Conservation (phyloP, 2,888 invertebrate genomes). For the Tetragonisca angustula region DNA sequence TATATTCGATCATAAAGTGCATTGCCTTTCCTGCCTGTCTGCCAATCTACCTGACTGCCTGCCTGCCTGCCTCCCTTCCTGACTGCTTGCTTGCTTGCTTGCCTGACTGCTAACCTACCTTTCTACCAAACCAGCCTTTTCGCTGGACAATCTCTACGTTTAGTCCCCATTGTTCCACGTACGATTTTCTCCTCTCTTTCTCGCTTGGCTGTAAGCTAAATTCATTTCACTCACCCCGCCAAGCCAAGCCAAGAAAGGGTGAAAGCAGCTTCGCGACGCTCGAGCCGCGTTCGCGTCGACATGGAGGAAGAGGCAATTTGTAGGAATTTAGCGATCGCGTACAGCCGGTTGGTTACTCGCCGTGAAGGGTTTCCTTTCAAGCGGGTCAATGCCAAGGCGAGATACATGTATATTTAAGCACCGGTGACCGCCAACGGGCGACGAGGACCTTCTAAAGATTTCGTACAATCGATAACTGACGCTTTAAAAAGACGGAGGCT, state of each 20-base stretch:
- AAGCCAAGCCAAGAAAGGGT: too few species aligned
- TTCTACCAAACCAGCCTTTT: too few species aligned
- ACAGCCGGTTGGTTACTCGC: neutral
- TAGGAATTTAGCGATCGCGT: neutral
- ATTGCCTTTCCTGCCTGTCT: conserved; percentile 71
- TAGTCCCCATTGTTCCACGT: conserved; percentile 21
- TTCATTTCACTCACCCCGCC: neutral
- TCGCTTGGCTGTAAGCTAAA: neutral
- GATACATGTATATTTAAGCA: conserved; percentile 26
- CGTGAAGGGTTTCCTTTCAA: conserved; percentile 7
- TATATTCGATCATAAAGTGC: conserved; percentile 78
- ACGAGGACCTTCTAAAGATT: conserved; percentile 14
- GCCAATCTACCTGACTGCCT: conserved; percentile 19
- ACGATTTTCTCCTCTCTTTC: conserved; percentile 18
- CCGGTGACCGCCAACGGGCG: neutral
- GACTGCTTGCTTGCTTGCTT: too few species aligned
- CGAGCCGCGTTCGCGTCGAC: too few species aligned
- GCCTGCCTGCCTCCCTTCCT: neutral
- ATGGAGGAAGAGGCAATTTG: neutral
- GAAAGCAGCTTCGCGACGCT: too few species aligned
- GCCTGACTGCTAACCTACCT: too few species aligned
- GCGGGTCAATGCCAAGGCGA: conserved; percentile 35
- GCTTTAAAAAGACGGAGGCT: neutral
- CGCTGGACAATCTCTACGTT: neutral
- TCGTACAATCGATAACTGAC: conserved; percentile 28